Percentiles rank a stretch among this genome's conserved stretches.
phyloP scores from a whole-genome alignment of 2,888 invertebrate genomes.

The Phengaris alcon region DNA sequence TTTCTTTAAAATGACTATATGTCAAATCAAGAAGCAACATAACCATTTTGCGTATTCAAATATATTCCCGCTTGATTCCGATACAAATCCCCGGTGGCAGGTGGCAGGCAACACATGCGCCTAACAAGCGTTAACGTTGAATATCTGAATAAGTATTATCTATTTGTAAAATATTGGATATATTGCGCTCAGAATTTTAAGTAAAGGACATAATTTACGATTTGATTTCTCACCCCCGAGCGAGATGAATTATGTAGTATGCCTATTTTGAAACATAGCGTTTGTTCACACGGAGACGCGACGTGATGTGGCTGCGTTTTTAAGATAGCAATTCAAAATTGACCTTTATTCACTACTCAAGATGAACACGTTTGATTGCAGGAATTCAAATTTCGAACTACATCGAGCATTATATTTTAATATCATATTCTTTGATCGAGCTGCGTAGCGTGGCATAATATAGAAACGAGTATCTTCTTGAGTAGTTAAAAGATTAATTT shows the following conservation, averaged over 20 bases:
- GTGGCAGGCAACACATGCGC: conserved; percentile 27
- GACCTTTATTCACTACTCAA: too few relatives aligned
- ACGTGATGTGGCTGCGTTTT: too few relatives aligned
- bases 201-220: conserved; percentile 10
- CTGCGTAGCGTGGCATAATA: too few relatives aligned
- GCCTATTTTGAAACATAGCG: background rate
- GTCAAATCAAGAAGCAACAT: conserved; percentile 6
- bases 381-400: too few relatives aligned
- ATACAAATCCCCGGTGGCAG: conserved; percentile 28
- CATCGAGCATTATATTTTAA: too few relatives aligned
- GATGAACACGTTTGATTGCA: too few relatives aligned
- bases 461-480: too few relatives aligned
- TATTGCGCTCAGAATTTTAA: conserved; percentile 18
- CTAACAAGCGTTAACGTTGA: conserved; percentile 30
- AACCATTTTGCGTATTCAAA: conserved; percentile 26
- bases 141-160: conserved; percentile 29
- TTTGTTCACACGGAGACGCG: too few relatives aligned
- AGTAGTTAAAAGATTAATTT: too few relatives aligned
- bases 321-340: too few relatives aligned
- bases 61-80: conserved; percentile 29
- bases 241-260: background rate
- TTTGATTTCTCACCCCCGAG: background rate
- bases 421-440: too few relatives aligned
- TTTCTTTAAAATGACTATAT: background rate
- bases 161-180: conserved; percentile 28